These are phyloP conservation scores for Neuroscelio doddi DNA, from an alignment of 2,888 invertebrate species.

Conservation along the genomic window DNA sequence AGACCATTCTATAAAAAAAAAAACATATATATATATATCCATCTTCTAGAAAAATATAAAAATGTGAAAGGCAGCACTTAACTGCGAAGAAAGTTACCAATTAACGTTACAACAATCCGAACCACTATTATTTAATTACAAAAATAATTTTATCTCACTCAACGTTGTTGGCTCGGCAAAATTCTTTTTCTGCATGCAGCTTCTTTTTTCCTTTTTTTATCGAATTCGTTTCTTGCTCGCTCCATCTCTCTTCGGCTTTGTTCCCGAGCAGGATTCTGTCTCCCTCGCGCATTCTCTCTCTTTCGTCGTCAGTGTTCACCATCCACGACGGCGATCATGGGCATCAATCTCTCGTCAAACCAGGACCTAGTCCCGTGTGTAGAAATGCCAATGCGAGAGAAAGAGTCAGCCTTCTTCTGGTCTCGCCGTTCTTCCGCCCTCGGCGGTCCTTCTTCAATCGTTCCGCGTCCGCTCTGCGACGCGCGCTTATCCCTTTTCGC, in stretches of 20 bases:
- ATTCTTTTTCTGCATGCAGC: too few species aligned
- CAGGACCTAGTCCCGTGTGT: conserved; percentile 62
- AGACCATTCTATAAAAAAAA: too few species aligned
- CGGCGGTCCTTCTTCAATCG: conserved; percentile 32
- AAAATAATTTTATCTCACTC: too few species aligned
- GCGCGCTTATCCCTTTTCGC: conserved; percentile 24
- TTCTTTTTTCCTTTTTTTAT: neutral
- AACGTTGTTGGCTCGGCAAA: too few species aligned
- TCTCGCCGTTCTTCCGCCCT: conserved; percentile 16
- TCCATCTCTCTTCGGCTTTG: neutral
- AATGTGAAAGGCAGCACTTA: too few species aligned
- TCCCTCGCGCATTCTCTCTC: conserved; percentile 4
- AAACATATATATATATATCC: too few species aligned
- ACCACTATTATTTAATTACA: too few species aligned
- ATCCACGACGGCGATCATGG: conserved; percentile 40
- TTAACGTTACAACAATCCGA: too few species aligned
- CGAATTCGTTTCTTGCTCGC: conserved; percentile 3
- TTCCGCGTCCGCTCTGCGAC: conserved; percentile 32
- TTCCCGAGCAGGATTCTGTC: neutral
- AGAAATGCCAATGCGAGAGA: conserved; percentile 61
- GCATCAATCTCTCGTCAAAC: conserved; percentile 72
- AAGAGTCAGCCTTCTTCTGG: neutral
- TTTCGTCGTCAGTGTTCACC: too few species aligned
- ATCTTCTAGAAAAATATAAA: too few species aligned
- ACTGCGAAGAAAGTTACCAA: too few species aligned